Base-by-base conservation (phyloP, 2,888 invertebrate genomes). In the Lacanobia oleracea region DNA sequence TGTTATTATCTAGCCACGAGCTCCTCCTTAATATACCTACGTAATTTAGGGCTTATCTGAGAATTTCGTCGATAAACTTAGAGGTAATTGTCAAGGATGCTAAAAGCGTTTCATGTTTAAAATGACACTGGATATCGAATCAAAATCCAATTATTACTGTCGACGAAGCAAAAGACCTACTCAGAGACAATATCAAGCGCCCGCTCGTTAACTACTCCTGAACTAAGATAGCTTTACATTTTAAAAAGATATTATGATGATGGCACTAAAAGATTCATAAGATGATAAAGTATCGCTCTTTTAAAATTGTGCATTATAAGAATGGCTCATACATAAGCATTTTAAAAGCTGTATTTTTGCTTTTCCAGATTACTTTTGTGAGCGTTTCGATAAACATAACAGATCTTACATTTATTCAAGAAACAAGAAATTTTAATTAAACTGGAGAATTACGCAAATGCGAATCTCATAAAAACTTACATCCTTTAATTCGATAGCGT, bases 141-240 rank as follows among this genome's bases (percentile, higher is more conserved):
- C 66, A 74, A 67, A 74, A 83, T 83, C 66, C 63, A 82, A 83
- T 83, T 80, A 83, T 73, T 73, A 79, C 43, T 68, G 67, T 66
- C 62, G 51, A 57, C 72, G 73, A 71, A 65, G 76, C 60, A 73
- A 76, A 63, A 77, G 76, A 63, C 54, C 53, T 76, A 63, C 75
- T 75, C 68, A 10, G 56, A 63, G n/a, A 64, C 61, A 51, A 45
- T 69, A 67, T 69, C 60, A 76, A 77, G 61, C 48, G 54, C 40
- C 37, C 21, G 72, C 48, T 77, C 69, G 61, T 67, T 77, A 74
- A 67, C 60, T 77, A 65, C 59, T 64, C 65, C 69, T 67, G 61
- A 56, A 57, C 66, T 62, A 51, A 68, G 57, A 40, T 54, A 74
- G 69, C 67, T 77, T 82, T 74, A 72, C 54, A 51, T 78, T 81